Conservation (phyloP, 2,113 vertebrate genomes). For the Cervus canadensis region DNA sequence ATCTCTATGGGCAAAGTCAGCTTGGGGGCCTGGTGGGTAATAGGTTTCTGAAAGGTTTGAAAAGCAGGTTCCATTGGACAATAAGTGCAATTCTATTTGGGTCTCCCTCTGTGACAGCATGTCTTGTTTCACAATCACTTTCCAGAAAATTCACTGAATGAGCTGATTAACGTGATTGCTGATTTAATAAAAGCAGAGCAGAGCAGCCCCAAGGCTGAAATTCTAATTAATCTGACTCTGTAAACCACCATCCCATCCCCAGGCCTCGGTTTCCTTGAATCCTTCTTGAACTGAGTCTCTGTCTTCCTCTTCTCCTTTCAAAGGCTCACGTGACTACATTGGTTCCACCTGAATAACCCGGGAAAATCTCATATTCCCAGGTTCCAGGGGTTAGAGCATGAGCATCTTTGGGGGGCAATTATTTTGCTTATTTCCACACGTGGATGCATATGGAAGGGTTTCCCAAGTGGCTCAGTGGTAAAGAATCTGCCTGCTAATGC, state of each 20-base stretch:
- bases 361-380: not conserved
- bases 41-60: not conserved
- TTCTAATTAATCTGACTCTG: not conserved
- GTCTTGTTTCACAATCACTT: not conserved
- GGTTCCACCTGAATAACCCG: not conserved
- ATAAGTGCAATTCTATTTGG: not conserved
- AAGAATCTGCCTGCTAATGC: not conserved
- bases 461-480: not conserved
- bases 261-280: not conserved
- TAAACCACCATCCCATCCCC: not conserved
- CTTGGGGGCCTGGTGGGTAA: conserved; percentile 16
- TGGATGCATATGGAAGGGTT: not conserved
- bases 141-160: not conserved
- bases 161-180: not conserved
- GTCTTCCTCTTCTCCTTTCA: not conserved
- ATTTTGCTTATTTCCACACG: not conserved
- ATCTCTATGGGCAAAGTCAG: conserved; percentile 30
- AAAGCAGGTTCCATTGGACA: not conserved
- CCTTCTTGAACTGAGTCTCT: not conserved
- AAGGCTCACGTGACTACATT: not conserved
- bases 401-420: not conserved
- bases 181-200: not conserved
- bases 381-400: not conserved
- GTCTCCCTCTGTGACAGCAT: not conserved
- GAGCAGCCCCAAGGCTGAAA: not conserved